Evolutionary conservation across 2,113 vertebrate species (phyloP), one percentile per base, ranked within the genome.

Genomic region (Archilochus colubris): DNA sequence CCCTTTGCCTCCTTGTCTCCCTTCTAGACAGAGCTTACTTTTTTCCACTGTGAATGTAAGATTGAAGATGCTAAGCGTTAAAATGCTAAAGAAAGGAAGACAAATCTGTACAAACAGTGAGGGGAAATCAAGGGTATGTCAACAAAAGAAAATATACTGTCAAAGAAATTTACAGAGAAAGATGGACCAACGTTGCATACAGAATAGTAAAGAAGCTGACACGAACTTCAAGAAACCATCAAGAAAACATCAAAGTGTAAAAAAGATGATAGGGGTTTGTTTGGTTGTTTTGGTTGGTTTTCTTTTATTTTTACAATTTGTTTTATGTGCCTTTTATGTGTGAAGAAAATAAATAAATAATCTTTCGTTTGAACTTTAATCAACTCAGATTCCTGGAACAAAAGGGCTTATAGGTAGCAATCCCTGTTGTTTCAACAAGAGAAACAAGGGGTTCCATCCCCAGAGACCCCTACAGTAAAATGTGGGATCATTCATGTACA

Each of bases 301-400:
- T 40, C 40, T 88, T 88, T 90, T 88, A 74, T 91, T 96, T 95
- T 93, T 95, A 88, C 68, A 33, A 67, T 68, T 95, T 93, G 86
- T 90, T 92, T 95, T 90, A 90, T 95, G 94, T 96, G 76, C n/a
- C 95, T 96, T 96, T 96, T 93, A 93, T 96, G 88, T 95, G 80
- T 63, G 33, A 44, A 68, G 38, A 61, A 96, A 96, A 96, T 96
- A 96, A 96, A 96, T 94, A 96, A 95, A 96, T 78, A 95, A 96
- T 75, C 18, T 70, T 90, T 74, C 5, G 18, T 96, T 96, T 96
- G 95, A 96, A 93, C 94, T 91, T 96, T 90, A 96, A 95, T 95
- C 93, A 96, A 90, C 82, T 90, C 86, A 86, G 94, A 86, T 93
- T 68, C 91, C 57, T 57, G 51, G 82, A 93, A 92, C 92, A 93